phyloP scores from a whole-genome alignment of 2,888 invertebrate species.

The Caenorhabditis zanzibari region DNA sequence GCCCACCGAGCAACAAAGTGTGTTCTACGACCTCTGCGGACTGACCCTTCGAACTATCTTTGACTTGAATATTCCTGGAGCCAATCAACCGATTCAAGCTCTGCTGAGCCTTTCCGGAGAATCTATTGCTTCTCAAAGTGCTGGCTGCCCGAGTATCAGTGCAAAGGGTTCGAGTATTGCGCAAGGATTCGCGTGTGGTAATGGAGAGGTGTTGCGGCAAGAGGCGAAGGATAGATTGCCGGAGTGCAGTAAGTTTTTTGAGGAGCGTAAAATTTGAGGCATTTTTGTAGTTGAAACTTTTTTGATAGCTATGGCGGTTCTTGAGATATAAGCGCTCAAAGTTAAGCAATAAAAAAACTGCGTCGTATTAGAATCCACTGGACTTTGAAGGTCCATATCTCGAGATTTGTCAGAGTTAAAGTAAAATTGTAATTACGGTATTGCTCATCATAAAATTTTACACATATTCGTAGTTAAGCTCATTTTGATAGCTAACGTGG shows the following conservation, averaged over 20 bases:
- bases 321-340: not conserved
- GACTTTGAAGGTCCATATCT: not conserved
- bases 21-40: slow-evolving; percentile 95
- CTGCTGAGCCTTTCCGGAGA: slow-evolving; percentile 78
- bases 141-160: slow-evolving; percentile 69
- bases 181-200: slow-evolving; percentile 94
- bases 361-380: no score
- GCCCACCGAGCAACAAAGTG: slow-evolving; percentile 92
- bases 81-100: slow-evolving; percentile 79
- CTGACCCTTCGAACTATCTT: slow-evolving; percentile 95
- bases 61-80: slow-evolving; percentile 93
- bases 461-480: not conserved
- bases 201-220: slow-evolving; percentile 95
- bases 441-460: not conserved
- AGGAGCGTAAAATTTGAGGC: not conserved
- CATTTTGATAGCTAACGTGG: not conserved
- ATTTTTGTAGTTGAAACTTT: not conserved
- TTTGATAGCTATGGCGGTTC: not conserved
- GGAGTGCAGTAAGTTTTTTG: slow-evolving; percentile 89
- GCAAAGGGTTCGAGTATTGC: slow-evolving; percentile 88
- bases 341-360: no score
- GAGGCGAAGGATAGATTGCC: slow-evolving; percentile 90
- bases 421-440: no score
- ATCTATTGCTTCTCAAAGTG: slow-evolving; percentile 74
- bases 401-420: not conserved